Percentiles rank a stretch among this genome's conserved stretches.
phyloP scores from a whole-genome alignment of 2,888 invertebrate species.

The Sinohyriopsis cumingii region DNA sequence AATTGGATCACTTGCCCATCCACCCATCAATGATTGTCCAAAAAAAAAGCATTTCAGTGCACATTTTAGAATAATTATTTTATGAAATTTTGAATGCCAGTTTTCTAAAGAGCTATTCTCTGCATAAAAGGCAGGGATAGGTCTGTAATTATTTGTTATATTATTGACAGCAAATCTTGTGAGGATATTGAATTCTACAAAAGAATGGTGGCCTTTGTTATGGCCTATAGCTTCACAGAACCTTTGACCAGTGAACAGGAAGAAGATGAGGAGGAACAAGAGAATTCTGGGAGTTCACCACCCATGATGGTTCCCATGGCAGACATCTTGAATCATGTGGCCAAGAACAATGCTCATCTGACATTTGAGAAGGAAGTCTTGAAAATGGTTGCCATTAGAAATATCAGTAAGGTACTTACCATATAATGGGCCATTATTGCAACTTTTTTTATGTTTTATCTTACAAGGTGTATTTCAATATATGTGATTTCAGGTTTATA shows the following conservation, averaged over 20 bases:
- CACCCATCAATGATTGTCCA: too few relatives aligned
- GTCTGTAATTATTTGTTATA: not conserved
- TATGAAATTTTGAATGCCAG: too few relatives aligned
- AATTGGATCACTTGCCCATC: too few relatives aligned
- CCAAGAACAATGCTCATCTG: slow-evolving; percentile 69
- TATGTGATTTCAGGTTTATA: too few relatives aligned
- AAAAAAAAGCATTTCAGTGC: too few relatives aligned
- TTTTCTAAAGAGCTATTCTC: too few relatives aligned
- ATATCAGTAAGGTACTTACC: slow-evolving; percentile 60
- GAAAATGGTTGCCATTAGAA: slow-evolving; percentile 64
- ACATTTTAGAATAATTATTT: too few relatives aligned
- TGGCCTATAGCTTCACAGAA: slow-evolving; percentile 73
- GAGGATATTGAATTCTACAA: slow-evolving; percentile 66
- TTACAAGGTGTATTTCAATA: too few relatives aligned
- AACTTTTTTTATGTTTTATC: not conserved
- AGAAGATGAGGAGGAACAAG: slow-evolving; percentile 49
- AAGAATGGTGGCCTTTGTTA: slow-evolving; percentile 71
- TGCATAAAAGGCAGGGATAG: too few relatives aligned
- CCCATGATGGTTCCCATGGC: slow-evolving; percentile 72
- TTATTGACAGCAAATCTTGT: slow-evolving; percentile 37
- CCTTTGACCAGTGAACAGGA: slow-evolving; percentile 38
- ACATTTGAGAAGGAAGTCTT: slow-evolving; percentile 65
- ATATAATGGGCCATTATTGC: not conserved
- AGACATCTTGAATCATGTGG: slow-evolving; percentile 70
- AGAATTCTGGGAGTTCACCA: slow-evolving; percentile 39